Evolutionary conservation across 1,140 invertebrate species (phyloP), one percentile per base, ranked within the genome.

Genomic region (Acromyrmex echinatior): DNA sequence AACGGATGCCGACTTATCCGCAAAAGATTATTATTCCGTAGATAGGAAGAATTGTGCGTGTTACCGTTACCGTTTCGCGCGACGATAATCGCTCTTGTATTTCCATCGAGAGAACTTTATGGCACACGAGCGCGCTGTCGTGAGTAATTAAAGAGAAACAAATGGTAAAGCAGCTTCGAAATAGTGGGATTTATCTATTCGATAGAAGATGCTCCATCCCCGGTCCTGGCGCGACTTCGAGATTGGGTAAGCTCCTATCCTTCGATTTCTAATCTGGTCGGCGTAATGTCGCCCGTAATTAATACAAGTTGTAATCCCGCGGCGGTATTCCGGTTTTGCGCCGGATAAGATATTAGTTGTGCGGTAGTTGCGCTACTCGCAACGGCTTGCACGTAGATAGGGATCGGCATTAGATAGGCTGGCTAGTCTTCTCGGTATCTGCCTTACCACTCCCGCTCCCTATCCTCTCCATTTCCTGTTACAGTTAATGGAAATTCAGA

Each of bases 201-300:
- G 82, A 82, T 4, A 49, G 76, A 76, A 49, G 31, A 35, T 74
- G 86, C 78, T 56, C 68, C n/a, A 73, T 66, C 31, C 31, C 53
- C 88, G 74, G 53, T 80, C 60, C 73, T 53, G 56, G 45, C 80
- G 86, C 79, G 88, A 89, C 86, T 87, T 90, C 63, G 81, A 51
- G 68, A 78, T 63, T 66, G 45, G 28, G 63, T 58, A 21, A 25
- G 56, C 65, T 31, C 12, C 73, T 88, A 81, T 81, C 92, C 92
- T 94, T 95, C 93, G 95, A 95, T 95, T 95, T 95, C 94, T 94
- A 95, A 95, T 95, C 95, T 95, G 91, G 79, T 91, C 91, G 88
- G 93, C 89, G 89, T 94, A 92, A 95, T 95, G 94, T 95, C 94
- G 93, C 89, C 88, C 93, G 94, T 95, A 95, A 95, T 95, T 95